phyloP scores from a whole-genome alignment of 2,113 vertebrate species.

The Epinephelus fuscoguttatus region DNA sequence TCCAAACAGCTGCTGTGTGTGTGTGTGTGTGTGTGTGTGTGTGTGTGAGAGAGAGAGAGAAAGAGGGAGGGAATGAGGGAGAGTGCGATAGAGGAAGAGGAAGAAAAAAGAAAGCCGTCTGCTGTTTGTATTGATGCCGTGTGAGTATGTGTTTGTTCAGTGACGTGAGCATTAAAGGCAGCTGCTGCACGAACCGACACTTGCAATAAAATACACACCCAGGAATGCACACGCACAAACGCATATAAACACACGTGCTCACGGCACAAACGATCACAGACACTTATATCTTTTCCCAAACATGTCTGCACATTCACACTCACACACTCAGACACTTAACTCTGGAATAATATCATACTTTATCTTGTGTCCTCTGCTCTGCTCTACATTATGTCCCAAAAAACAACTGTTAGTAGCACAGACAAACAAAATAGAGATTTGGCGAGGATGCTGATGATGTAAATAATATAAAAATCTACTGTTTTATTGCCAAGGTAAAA shows the following conservation, averaged over 20 bases:
- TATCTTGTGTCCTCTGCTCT: background rate
- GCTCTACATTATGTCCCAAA: background rate
- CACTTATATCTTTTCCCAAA: constrained; percentile 2
- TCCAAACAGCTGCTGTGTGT: constrained; percentile 66
- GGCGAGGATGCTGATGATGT: background rate
- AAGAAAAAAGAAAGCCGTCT: constrained; percentile 44
- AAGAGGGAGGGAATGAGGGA: constrained; percentile 7
- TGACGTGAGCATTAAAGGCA: constrained; percentile 60
- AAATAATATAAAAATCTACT: background rate
- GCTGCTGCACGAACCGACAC: constrained; percentile 60
- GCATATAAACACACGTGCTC: background rate
- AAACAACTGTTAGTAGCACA: background rate
- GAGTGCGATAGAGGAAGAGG: constrained; percentile 42
- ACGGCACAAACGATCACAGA: background rate
- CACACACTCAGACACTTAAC: background rate
- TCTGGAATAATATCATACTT: background rate
- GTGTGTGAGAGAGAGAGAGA: constrained; percentile 12
- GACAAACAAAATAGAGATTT: background rate
- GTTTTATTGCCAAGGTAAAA: background rate
- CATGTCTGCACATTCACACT: background rate
- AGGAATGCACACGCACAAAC: constrained; percentile 18
- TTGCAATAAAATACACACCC: constrained; percentile 43
- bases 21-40: constrained; percentile 24
- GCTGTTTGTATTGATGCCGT: constrained; percentile 58
- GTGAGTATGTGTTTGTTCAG: constrained; percentile 59